These are phyloP conservation scores for Equus przewalskii DNA, from an alignment of 2,113 vertebrate genomes.

Conservation along the genomic window DNA sequence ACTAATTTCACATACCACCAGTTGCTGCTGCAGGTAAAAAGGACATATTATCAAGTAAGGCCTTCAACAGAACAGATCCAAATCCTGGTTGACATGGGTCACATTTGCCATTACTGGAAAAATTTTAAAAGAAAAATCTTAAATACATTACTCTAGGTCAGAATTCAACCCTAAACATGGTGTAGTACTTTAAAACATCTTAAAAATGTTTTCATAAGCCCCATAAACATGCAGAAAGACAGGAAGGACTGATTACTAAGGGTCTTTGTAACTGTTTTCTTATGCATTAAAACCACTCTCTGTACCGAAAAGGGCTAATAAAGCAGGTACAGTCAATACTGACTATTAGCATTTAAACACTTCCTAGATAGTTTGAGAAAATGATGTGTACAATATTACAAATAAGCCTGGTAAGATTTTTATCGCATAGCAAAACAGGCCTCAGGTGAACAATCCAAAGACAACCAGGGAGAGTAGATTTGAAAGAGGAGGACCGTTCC, in stretches of 20 bases:
- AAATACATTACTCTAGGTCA: background rate
- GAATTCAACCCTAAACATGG: slow-evolving; percentile 21
- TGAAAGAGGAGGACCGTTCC: background rate
- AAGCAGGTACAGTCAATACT: background rate
- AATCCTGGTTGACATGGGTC: slow-evolving; percentile 96
- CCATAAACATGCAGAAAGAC: background rate
- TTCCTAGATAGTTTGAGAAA: slow-evolving; percentile 2
- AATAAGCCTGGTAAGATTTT: background rate
- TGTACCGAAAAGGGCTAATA: slow-evolving; percentile 25
- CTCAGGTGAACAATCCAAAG: background rate
- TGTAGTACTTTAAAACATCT: background rate
- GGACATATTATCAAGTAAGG: slow-evolving; percentile 97
- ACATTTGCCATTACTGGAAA: slow-evolving; percentile 95
- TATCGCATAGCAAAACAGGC: background rate
- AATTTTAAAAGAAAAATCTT: slow-evolving; percentile 56
- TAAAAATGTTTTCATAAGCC: background rate
- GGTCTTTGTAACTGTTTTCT: background rate
- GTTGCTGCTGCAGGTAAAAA: slow-evolving; percentile 97
- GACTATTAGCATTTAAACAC: slow-evolving; percentile 1
- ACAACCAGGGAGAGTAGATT: background rate
- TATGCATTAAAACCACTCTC: background rate
- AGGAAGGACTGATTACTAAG: background rate
- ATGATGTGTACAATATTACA: background rate
- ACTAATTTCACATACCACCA: slow-evolving; percentile 91
- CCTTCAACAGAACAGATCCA: slow-evolving; percentile 94